Evolutionary conservation across 2,797 vertebrate species (phyloP), one percentile per base, ranked within the genome.

Genomic region (Lepus oiostolus): DNA sequence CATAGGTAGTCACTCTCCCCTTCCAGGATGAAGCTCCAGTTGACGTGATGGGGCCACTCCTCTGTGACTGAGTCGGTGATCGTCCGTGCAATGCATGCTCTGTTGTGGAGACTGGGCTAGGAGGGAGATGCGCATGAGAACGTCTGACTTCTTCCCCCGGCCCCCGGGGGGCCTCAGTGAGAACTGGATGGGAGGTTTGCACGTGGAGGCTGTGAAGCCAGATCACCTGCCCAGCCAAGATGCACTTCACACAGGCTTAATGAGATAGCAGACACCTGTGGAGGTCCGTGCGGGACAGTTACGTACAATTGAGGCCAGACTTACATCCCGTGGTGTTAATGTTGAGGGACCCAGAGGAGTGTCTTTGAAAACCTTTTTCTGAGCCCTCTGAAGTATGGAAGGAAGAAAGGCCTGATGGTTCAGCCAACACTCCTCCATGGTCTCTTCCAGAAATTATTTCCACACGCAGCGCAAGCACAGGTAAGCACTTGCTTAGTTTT

Each of bases 281-380:
- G 60, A 92, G 9, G 60, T 76, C 76, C 93, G 67, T 72, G 38
- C 30, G 85, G 81, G 52, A 70, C 84, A 68, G 95, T 94, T 76
- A 85, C 83, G 90, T 81, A 72, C 88, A 92, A 92, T 85, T 88
- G 80, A 91, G 63, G 71, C 75, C 89, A 72, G 32, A 81, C 80
- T 76, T 84, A n/a, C 70, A 74, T 84, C 42, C 63, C 95, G 30
- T 87, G 54, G 58, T 91, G 60, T 91, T 84, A 68, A 88, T 26
- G 47, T 74, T 87, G 82, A 81, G 83, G 94, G 91, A 94, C 86
- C 79, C 54, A 88, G 88, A 85, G 62, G 77, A 80, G 62, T 4
- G 54, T 47, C 50, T 93, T 79, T 72, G 68, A 80, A 94, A 67
- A 13, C 11, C 32, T 82, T 50, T 74, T 30, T 91, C 58, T 85